phyloP scores from a whole-genome alignment of 2,888 invertebrate species.

The Phorcus lineatus region DNA sequence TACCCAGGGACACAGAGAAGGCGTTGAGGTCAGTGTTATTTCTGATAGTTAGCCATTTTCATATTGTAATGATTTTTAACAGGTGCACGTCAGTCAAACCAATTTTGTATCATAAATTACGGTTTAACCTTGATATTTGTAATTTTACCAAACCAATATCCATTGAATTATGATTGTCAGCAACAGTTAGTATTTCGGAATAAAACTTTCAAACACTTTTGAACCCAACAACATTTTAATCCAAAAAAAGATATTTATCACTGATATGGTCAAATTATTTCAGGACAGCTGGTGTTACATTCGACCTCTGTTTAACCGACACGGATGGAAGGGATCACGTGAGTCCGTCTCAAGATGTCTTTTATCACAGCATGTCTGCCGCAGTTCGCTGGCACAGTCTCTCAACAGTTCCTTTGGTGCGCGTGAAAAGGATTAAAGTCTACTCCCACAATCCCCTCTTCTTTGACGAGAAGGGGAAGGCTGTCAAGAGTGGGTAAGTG shows the following conservation, averaged over 20 bases:
- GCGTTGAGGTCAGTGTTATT: slow-evolving; percentile 50
- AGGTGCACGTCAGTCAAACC: too few species aligned
- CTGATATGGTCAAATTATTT: slow-evolving; percentile 7
- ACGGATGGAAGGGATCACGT: slow-evolving; percentile 48
- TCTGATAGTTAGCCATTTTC: too few species aligned
- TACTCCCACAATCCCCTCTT: slow-evolving; percentile 70
- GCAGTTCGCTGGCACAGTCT: slow-evolving; percentile 66
- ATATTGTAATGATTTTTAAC: too few species aligned
- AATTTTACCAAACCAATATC: too few species aligned
- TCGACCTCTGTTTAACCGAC: slow-evolving; percentile 60
- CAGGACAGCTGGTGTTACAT: slow-evolving; percentile 58
- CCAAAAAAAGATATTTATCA: too few species aligned
- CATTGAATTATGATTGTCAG: too few species aligned
- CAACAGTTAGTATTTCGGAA: too few species aligned
- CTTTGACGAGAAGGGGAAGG: slow-evolving; percentile 60
- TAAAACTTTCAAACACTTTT: too few species aligned
- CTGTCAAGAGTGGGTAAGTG: slow-evolving; percentile 61
- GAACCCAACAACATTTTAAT: too few species aligned
- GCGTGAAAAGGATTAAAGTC: slow-evolving; percentile 55
- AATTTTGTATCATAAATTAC: too few species aligned
- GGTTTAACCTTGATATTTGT: too few species aligned
- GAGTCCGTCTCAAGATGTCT: slow-evolving; percentile 53
- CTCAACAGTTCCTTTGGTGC: slow-evolving; percentile 49
- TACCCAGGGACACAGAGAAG: slow-evolving; percentile 56
- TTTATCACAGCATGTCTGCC: slow-evolving; percentile 61